These are phyloP conservation scores for Adoxophyes honmai DNA, from an alignment of 1,140 invertebrate species.

Conservation along the genomic window DNA sequence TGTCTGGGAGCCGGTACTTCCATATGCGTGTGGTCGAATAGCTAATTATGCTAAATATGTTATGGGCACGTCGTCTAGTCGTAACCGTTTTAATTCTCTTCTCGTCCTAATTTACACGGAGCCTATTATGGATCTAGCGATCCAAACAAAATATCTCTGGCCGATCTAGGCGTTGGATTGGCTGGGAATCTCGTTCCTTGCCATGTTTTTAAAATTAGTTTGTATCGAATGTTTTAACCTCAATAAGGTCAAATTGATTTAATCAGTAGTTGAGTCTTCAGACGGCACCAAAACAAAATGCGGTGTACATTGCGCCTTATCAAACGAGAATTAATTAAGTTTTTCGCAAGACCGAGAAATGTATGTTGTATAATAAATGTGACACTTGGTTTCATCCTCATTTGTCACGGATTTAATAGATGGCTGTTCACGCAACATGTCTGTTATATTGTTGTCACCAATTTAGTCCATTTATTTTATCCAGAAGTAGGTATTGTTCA, in stretches of 20 bases:
- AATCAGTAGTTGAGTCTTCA: neutral
- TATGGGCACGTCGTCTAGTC: too few species aligned
- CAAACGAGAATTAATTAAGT: too few species aligned
- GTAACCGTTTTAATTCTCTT: too few species aligned
- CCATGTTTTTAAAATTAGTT: slow-evolving; percentile 3
- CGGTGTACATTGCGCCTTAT: neutral
- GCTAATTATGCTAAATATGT: too few species aligned
- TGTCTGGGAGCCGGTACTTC: neutral
- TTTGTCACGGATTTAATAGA: slow-evolving; percentile 1
- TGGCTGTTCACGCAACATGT: neutral
- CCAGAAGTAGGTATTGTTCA: too few species aligned
- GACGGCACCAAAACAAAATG: neutral
- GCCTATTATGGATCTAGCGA: neutral
- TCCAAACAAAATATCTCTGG: neutral
- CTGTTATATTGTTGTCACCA: neutral
- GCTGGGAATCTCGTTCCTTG: neutral
- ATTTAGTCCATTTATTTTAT: neutral
- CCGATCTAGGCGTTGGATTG: neutral
- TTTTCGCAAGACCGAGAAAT: too few species aligned
- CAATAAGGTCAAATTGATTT: slow-evolving; percentile 14
- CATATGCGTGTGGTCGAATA: neutral
- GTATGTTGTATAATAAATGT: too few species aligned
- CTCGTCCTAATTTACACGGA: too few species aligned
- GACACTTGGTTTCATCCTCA: neutral
- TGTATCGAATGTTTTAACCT: slow-evolving; percentile 9